Conservation (phyloP, 2,113 vertebrate genomes). For the Entelurus aequoreus region DNA sequence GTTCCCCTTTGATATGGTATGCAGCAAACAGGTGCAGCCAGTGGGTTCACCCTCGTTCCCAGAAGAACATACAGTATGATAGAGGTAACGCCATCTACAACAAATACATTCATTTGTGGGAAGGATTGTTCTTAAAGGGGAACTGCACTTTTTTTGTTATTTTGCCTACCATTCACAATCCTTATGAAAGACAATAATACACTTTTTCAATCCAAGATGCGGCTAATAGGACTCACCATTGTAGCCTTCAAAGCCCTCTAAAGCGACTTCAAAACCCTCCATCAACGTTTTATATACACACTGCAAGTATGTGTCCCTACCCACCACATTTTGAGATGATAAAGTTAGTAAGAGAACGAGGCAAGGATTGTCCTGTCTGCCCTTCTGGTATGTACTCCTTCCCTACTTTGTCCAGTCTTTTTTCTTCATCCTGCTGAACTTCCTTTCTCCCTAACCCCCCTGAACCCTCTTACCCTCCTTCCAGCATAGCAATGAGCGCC, state of each 20-base stretch:
- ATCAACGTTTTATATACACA: too few species aligned
- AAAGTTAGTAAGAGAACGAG: conserved; percentile 31
- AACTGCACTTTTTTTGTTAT: too few species aligned
- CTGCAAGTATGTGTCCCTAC: too few species aligned
- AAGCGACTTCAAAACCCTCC: too few species aligned
- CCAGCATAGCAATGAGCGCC: conserved; percentile 35
- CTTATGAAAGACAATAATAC: too few species aligned
- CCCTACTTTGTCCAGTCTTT: conserved; percentile 18
- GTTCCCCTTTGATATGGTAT: neutral
- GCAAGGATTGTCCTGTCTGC: conserved; percentile 34
- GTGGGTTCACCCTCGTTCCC: conserved; percentile 34
- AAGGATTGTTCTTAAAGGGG: too few species aligned
- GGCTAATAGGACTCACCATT: too few species aligned
- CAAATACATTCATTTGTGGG: too few species aligned
- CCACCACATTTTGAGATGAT: neutral
- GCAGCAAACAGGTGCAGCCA: conserved; percentile 49
- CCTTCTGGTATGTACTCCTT: conserved; percentile 45
- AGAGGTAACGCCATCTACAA: too few species aligned
- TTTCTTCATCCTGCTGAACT: conserved; percentile 13
- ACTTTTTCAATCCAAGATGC: too few species aligned
- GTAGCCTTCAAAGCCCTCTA: too few species aligned
- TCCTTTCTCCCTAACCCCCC: conserved; percentile 6
- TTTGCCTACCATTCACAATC: too few species aligned
- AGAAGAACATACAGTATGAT: conserved; percentile 27
- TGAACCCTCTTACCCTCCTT: conserved; percentile 5